Percentiles rank a stretch among this genome's conserved stretches.
These are phyloP conservation scores for Oligia strigilis DNA, from an alignment of 2,888 invertebrate genomes.

Conservation along the genomic window DNA sequence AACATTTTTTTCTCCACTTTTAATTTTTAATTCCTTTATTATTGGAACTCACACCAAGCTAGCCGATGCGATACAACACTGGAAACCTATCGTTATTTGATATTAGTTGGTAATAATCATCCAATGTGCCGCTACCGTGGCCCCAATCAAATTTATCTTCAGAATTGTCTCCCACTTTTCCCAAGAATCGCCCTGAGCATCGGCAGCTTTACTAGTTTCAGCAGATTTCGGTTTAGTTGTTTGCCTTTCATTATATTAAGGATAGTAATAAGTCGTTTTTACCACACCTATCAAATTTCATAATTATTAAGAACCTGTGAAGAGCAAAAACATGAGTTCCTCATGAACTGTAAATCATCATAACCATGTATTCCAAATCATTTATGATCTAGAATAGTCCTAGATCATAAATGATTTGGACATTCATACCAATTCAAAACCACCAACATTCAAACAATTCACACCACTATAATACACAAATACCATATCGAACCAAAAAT, in stretches of 20 bases:
- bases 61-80: neutral
- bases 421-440: neutral
- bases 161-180: slow-evolving; percentile 13
- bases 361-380: neutral
- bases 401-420: too few relatives aligned
- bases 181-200: neutral
- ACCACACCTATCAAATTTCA: neutral
- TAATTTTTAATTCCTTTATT: neutral
- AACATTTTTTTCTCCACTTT: neutral
- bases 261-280: neutral
- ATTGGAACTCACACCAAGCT: neutral
- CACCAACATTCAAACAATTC: slow-evolving; percentile 5
- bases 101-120: slow-evolving; percentile 42
- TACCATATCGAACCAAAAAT: slow-evolving; percentile 49
- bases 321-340: neutral
- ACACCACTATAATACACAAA: slow-evolving; percentile 31
- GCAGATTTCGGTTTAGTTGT: neutral
- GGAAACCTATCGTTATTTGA: slow-evolving; percentile 1
- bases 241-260: neutral
- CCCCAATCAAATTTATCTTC: slow-evolving; percentile 69
- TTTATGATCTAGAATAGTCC: neutral
- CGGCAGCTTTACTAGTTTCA: slow-evolving; percentile 5
- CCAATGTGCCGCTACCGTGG: slow-evolving; percentile 72
- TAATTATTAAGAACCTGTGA: neutral
- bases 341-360: neutral